Percentiles rank a stretch among this genome's conserved stretches.
Evolutionary conservation across 2,797 vertebrate species (phyloP).

Genomic region (Neomorphus geoffroyi): DNA sequence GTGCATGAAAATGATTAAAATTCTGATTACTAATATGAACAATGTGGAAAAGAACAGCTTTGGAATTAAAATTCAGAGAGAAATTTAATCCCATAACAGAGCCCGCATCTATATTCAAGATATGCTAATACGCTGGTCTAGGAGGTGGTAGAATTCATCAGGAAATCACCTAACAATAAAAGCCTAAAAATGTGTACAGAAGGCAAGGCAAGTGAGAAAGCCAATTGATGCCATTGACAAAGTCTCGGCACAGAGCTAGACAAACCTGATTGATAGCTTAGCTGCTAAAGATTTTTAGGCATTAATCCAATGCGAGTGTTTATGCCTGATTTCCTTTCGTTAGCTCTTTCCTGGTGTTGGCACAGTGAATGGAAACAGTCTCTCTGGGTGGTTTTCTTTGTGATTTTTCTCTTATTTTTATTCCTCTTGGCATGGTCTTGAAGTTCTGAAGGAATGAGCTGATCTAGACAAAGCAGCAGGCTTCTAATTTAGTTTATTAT

Average conservation of each 20-base stretch:
- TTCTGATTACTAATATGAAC: conserved; percentile 31
- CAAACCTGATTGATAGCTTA: not conserved
- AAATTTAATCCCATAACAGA: conserved; percentile 49
- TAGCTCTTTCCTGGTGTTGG: not conserved
- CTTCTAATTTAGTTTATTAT: not conserved
- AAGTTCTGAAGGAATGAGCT: not conserved
- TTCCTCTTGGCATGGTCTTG: not conserved
- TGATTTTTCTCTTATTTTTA: not conserved
- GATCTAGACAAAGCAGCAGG: not conserved
- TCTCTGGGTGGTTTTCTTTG: fast-evolving
- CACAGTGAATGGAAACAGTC: not conserved
- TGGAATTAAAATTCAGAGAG: conserved; percentile 66
- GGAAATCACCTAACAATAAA: conserved; percentile 63
- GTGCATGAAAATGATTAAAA: conserved; percentile 29
- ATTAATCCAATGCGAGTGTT: not conserved
- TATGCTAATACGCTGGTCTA: conserved; percentile 47
- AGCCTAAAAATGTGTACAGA: conserved; percentile 12
- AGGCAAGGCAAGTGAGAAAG: conserved; percentile 6
- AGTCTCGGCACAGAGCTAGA: not conserved
- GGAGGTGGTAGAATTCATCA: conserved; percentile 33
- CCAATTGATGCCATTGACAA: conserved; percentile 35
- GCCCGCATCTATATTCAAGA: conserved; percentile 63
- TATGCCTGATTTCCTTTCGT: not conserved
- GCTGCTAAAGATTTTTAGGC: not conserved
- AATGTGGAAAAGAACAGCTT: conserved; percentile 43